A percentile compares a stretch with the other conserved stretches of the same genome.
Evolutionary conservation across 2,797 vertebrate species (phyloP).

Genomic region (Hydrolagus colliei): DNA sequence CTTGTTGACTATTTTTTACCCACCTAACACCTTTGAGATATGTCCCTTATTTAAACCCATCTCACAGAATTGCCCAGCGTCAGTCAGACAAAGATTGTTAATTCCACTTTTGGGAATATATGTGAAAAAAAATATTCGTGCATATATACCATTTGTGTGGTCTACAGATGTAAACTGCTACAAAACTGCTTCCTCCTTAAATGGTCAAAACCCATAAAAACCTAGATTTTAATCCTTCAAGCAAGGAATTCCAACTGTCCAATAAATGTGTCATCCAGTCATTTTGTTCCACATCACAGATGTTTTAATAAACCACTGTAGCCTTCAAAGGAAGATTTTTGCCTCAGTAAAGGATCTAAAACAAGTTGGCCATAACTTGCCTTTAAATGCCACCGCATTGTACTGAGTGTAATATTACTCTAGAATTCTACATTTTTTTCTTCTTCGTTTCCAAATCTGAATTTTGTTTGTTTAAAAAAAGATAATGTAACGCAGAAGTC

Average conservation of each 20-base stretch:
- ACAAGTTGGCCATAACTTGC: neutral
- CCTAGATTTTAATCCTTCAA: neutral
- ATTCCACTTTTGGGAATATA: too few relatives aligned
- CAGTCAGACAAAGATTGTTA: too few relatives aligned
- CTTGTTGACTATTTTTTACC: neutral
- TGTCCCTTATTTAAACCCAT: neutral
- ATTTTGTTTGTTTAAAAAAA: too few relatives aligned
- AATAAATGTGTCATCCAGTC: neutral
- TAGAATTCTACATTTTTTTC: neutral
- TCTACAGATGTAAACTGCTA: neutral
- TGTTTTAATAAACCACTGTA: neutral
- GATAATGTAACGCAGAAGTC: neutral
- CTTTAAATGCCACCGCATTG: neutral
- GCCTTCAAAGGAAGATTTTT: neutral
- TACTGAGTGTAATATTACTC: neutral
- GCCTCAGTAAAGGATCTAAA: too few relatives aligned
- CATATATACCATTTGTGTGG: neutral
- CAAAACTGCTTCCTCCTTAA: neutral
- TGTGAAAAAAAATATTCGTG: too few relatives aligned
- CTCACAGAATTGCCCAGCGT: neutral
- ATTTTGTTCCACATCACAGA: neutral
- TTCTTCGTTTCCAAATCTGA: neutral
- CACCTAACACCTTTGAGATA: slow-evolving; percentile 5
- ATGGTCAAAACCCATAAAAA: too few relatives aligned
- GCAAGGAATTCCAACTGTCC: neutral